Conservation (phyloP, 64 coral and sea anemone species). For the Actinia tenebrosa region DNA sequence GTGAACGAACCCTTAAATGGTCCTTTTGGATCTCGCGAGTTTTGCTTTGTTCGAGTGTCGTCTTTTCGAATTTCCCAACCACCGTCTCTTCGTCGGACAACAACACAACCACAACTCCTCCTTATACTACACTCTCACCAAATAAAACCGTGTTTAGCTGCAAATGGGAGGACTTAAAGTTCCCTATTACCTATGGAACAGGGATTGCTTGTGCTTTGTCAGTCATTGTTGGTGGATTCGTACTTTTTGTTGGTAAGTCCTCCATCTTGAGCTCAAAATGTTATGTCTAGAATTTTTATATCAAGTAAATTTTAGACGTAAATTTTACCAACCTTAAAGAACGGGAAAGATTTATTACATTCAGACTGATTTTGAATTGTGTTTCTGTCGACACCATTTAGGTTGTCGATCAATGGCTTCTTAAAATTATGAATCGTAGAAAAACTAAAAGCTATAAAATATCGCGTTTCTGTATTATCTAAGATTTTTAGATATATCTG, state of each 20-base stretch:
- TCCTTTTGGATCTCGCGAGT: slow-evolving; percentile 10
- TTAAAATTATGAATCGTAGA: too few relatives aligned
- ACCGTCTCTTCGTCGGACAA: background rate
- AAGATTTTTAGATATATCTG: too few relatives aligned
- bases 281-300: background rate
- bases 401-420: too few relatives aligned
- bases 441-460: too few relatives aligned
- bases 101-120: background rate
- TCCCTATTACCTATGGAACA: slow-evolving; percentile 69
- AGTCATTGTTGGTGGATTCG: slow-evolving; percentile 66
- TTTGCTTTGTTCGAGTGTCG: background rate
- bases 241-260: slow-evolving; percentile 64
- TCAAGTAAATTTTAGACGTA: too few relatives aligned
- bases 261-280: background rate
- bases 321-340: too few relatives aligned
- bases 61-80: slow-evolving; percentile 6
- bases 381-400: too few relatives aligned
- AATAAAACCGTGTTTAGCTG: slow-evolving; percentile 42
- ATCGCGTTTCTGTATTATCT: too few relatives aligned
- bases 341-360: too few relatives aligned
- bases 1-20: background rate
- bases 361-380: too few relatives aligned
- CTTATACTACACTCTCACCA: background rate
- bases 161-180: slow-evolving; percentile 69
- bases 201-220: slow-evolving; percentile 61